Evolutionary conservation across 1,140 invertebrate genomes (phyloP), one percentile per base, ranked within the genome.

Genomic region (Tetragnatha versicolor): DNA sequence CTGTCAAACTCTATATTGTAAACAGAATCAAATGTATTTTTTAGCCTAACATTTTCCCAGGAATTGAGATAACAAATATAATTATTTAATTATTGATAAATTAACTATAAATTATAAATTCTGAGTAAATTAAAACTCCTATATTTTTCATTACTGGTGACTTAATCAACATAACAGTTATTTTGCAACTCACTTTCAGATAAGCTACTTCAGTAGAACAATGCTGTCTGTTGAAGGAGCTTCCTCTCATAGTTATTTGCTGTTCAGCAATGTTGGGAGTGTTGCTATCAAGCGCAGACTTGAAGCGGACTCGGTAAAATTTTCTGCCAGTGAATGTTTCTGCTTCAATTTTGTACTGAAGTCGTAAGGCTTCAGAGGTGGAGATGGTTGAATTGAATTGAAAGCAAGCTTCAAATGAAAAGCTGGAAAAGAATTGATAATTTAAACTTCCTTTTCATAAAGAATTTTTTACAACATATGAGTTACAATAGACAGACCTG

Each of bases 341-440:
- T 0, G 93, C 93, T 86, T 94, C 93, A n/a, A 95, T 91, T 9
- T 89, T 89, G 84, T 93, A 94, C 81, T 90, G 89, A 1, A 95
- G 83, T 73, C 85, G 88, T n/a, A 93, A 86, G 35, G 22, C 33
- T 35, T 31, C 45, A 20, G 35, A 25, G 3, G 63, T 17, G 17
- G 61, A 68, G n/a, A 53, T 3, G 29, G 66, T 25, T 1, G 90
- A 89, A 80, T 91, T 89, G 60, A 95, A 92, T 79, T 90, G 90
- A 83, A 94, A 95, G 84, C 95, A 97, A 0, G 93, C 91, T 86
- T 92, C 87, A 82, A 97, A 94, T 17, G 91, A 89, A 83, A 97
- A 95, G 85, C 91, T 92, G 80, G 20, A 88, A 86, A 58, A 60
- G 63, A 37, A 35, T 39, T 17, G 17, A 45, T 45, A 17, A 9